Evolutionary conservation across 2,113 vertebrate species (phyloP).

Genomic region (Apaloderma vittatum): DNA sequence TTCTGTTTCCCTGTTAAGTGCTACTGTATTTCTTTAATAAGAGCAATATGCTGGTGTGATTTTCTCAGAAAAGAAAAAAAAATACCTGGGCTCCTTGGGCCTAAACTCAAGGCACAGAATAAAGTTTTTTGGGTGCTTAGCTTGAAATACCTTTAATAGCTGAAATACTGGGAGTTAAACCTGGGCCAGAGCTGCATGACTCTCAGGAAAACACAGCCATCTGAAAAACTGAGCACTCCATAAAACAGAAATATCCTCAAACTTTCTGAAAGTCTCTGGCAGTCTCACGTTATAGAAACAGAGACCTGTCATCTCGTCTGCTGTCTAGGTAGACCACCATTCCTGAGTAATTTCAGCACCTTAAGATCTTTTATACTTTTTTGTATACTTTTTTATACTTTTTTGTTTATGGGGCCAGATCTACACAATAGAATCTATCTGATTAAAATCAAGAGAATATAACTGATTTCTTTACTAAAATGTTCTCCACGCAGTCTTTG

Average conservation of each 20-base stretch:
- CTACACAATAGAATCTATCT: neutral
- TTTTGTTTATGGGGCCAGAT: neutral
- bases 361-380: neutral
- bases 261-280: neutral
- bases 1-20: neutral
- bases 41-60: neutral
- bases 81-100: neutral
- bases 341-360: neutral
- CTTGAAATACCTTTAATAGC: neutral
- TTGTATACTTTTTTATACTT: no score
- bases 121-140: neutral
- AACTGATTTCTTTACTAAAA: neutral
- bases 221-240: neutral
- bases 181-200: neutral
- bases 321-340: neutral
- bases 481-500: fast-evolving
- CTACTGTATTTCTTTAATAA: neutral
- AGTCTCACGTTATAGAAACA: neutral
- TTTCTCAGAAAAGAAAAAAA: neutral
- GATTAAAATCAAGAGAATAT: neutral
- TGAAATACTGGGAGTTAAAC: neutral
- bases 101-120: neutral
- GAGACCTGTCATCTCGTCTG: neutral
- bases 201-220: neutral
- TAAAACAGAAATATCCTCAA: neutral